Base-by-base conservation (phyloP, 1,140 invertebrate genomes). In the Tetramorium alpestre region DNA sequence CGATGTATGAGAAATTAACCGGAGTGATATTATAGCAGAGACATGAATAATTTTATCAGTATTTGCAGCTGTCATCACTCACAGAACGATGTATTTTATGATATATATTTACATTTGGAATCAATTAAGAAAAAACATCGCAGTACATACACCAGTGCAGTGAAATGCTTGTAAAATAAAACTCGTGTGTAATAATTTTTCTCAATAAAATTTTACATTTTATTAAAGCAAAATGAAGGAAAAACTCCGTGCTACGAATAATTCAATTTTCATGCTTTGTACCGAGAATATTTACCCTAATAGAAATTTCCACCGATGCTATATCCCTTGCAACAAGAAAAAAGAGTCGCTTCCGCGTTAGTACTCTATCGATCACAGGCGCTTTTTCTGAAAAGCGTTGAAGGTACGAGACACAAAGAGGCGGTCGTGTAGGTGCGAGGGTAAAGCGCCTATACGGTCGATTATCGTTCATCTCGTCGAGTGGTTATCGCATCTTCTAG, bases 381-480 rank as follows among this genome's bases (percentile, higher is more conserved):
- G 7, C 67, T 85, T 87, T 72, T 89, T 85, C 54, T 54, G 51
- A 69, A 86, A 87, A 76, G 41, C 75, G 49, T 81, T 33, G 41
- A 58, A 60, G 44, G 16, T 51, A 78, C 51, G 62, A 49, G 64
- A 69, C 60, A 81, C 85, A 86, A 81, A 86, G 76, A 81, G 77
- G 1, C 2, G 38, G 7, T 67, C 67, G 49, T 81, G 44, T 51
- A 81, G 67, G 64, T 44, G 38, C 64, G 73, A 86, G 75, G 76
- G 85, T 81, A 69, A 86, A 86, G 75, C 69, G 77, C 60, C 62
- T 54, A 33, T 33, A 67, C 38, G 85, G 51, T 81, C 85, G 85
- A 86, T 86, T 80, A 86, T 86, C 76, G 84, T 85, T 82, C 80
- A 82, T 86, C 75, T 86, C 85, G 64, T n/a, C 64, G 80, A 84